phyloP scores from a whole-genome alignment of 2,113 vertebrate genomes.

The Charina bottae region DNA sequence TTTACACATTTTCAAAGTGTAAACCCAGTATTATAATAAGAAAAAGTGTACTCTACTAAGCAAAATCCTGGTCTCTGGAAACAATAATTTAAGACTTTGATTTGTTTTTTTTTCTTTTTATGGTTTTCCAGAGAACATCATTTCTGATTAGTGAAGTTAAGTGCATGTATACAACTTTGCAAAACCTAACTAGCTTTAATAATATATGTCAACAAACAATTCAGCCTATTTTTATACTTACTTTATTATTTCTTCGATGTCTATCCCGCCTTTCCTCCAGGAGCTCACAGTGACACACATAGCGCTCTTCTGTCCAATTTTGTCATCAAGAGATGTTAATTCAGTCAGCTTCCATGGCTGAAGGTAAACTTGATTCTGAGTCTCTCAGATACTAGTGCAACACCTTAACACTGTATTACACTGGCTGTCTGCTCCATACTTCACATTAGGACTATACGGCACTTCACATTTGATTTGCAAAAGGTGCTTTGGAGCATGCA shows the following conservation, averaged over 20 bases:
- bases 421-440: background rate
- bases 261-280: background rate
- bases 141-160: background rate
- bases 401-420: background rate
- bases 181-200: background rate
- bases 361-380: background rate
- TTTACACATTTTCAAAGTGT: background rate
- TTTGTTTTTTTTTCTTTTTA: background rate
- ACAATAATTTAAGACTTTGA: background rate
- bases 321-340: background rate
- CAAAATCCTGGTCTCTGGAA: background rate
- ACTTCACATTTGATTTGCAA: background rate
- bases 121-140: constrained; percentile 2
- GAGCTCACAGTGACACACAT: background rate
- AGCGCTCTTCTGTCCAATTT: background rate
- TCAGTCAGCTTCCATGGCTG: background rate
- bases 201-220: constrained; percentile 15
- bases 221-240: background rate
- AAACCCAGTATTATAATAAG: background rate
- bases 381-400: background rate
- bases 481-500: background rate
- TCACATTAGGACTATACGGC: background rate
- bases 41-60: rapidly evolving
- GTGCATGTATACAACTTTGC: background rate
- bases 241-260: background rate